phyloP scores from a whole-genome alignment of 2,888 invertebrate genomes.

The Drosophila greeni region DNA sequence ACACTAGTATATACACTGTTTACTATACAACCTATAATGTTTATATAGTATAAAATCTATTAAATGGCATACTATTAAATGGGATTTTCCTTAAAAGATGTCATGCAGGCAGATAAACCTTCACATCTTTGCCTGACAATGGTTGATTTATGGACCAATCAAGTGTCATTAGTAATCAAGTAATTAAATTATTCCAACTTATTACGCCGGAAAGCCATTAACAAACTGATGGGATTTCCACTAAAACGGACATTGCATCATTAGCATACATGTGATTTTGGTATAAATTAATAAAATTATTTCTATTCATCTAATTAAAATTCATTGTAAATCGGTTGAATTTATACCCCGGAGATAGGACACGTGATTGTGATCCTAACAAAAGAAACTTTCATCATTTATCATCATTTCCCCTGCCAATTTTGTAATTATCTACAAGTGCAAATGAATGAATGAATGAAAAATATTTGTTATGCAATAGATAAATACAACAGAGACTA shows the following conservation, averaged over 20 bases:
- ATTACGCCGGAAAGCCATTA: not conserved
- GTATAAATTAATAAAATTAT: slow-evolving; percentile 12
- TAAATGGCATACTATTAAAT: not conserved
- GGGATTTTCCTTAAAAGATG: not conserved
- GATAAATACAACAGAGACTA: not conserved
- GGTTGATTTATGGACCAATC: slow-evolving; percentile 10
- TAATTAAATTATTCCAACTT: slow-evolving; percentile 1
- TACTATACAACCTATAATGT: not conserved
- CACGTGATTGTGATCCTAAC: not conserved
- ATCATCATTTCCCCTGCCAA: not conserved
- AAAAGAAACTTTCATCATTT: slow-evolving; percentile 1
- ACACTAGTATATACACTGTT: not conserved
- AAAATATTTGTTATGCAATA: not conserved
- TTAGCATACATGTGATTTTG: slow-evolving; percentile 10
- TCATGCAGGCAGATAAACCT: no score
- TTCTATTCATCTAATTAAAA: slow-evolving; percentile 1
- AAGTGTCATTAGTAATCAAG: not conserved
- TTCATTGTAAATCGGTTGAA: not conserved
- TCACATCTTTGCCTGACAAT: not conserved
- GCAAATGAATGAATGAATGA: not conserved
- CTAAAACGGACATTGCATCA: slow-evolving; percentile 3
- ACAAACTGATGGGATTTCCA: slow-evolving; percentile 5
- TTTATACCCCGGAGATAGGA: not conserved
- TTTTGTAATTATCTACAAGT: not conserved
- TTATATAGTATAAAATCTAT: not conserved